phyloP scores from a whole-genome alignment of 2,888 invertebrate genomes.

The Alloplasta piceator region DNA sequence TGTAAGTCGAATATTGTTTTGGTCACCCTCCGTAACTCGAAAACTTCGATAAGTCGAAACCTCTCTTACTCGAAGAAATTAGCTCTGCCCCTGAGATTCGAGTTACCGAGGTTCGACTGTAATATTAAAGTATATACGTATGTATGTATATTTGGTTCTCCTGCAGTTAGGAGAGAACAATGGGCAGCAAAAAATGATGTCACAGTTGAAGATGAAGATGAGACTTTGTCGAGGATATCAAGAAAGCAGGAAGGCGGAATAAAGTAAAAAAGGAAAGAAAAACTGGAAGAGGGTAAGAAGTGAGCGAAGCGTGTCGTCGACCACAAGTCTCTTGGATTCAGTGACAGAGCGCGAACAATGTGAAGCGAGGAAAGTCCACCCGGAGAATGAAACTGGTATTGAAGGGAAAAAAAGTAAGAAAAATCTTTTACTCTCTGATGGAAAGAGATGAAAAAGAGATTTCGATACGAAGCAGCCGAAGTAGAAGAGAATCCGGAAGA shows the following conservation, averaged over 20 bases:
- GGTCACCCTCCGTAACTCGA: too few species aligned
- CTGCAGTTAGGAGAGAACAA: slow-evolving; percentile 34
- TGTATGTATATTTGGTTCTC: slow-evolving; percentile 26
- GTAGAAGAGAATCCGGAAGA: slow-evolving; percentile 46
- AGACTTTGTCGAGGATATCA: slow-evolving; percentile 49
- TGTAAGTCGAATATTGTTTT: too few species aligned
- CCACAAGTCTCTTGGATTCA: slow-evolving; percentile 44
- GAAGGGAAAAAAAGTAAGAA: not conserved
- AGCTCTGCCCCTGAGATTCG: too few species aligned
- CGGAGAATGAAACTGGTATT: slow-evolving; percentile 1
- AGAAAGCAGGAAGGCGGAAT: slow-evolving; percentile 23
- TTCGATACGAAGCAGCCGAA: slow-evolving; percentile 43
- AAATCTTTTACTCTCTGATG: not conserved
- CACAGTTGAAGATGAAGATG: slow-evolving; percentile 40
- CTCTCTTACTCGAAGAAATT: too few species aligned
- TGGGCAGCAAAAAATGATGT: slow-evolving; percentile 35
- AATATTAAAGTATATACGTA: slow-evolving; percentile 8
- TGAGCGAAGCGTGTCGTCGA: slow-evolving; percentile 54
- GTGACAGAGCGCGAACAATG: slow-evolving; percentile 59
- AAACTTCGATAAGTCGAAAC: too few species aligned
- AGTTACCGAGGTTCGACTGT: too few species aligned
- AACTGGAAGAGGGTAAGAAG: not conserved
- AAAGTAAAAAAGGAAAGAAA: slow-evolving; percentile 4
- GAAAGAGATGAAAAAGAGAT: slow-evolving; percentile 13
- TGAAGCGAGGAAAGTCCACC: slow-evolving; percentile 34